Percentiles rank a stretch among this genome's conserved stretches.
Evolutionary conservation across 2,888 invertebrate genomes (phyloP).

Genomic region (Macrophya alboannulata): DNA sequence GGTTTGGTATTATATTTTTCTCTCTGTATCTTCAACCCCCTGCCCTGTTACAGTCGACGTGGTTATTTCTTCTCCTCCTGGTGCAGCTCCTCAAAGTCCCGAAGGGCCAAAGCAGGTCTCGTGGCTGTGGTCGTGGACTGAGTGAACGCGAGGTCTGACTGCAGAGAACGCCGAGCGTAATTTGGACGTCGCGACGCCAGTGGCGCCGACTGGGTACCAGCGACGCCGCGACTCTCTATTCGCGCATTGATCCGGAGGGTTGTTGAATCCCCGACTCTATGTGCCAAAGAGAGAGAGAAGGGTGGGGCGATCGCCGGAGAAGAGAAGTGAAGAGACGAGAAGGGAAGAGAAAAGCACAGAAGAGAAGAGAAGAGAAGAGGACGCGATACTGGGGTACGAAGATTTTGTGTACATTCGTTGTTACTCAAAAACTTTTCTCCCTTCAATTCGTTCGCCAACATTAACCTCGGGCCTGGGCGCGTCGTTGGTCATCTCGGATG

Average conservation of each 20-base stretch:
- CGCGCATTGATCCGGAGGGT: slow-evolving; percentile 55
- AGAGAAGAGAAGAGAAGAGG: slow-evolving; percentile 18
- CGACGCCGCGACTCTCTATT: slow-evolving; percentile 68
- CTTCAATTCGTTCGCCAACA: neutral
- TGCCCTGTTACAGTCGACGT: neutral
- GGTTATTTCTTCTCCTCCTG: neutral
- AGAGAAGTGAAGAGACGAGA: neutral
- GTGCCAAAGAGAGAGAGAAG: slow-evolving; percentile 1
- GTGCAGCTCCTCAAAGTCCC: slow-evolving; percentile 22
- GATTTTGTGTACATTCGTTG: slow-evolving; percentile 21
- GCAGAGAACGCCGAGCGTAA: slow-evolving; percentile 70
- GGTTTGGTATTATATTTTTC: neutral
- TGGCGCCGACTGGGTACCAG: slow-evolving; percentile 71
- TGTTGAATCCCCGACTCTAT: slow-evolving; percentile 46
- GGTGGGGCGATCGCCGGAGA: slow-evolving; percentile 12
- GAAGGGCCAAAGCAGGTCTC: slow-evolving; percentile 71
- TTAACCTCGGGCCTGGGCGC: neutral
- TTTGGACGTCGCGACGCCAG: slow-evolving; percentile 69
- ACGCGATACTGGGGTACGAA: slow-evolving; percentile 8
- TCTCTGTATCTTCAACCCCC: neutral
- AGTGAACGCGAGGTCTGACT: slow-evolving; percentile 79
- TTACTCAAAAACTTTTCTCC: slow-evolving; percentile 7
- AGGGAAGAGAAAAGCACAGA: neutral
- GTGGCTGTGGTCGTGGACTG: slow-evolving; percentile 78
- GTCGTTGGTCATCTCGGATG: neutral